phyloP scores from a whole-genome alignment of 2,888 invertebrate species.

The Amblyjoppa proteus region DNA sequence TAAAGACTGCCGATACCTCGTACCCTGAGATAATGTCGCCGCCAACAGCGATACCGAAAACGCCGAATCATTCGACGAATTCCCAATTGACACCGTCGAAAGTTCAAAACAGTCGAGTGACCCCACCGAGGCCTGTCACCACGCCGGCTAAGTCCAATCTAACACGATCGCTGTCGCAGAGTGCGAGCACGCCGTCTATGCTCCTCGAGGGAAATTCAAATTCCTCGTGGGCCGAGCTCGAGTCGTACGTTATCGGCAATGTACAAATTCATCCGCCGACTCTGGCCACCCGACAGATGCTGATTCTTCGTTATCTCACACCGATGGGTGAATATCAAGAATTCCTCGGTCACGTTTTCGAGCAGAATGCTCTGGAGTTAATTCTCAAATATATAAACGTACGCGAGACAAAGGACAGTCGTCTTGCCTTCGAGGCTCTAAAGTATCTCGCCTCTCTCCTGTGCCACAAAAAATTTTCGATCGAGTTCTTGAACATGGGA shows the following conservation, averaged over 20 bases:
- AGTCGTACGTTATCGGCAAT: slow-evolving; percentile 94
- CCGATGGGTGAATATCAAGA: slow-evolving; percentile 99
- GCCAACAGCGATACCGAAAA: slow-evolving; percentile 79
- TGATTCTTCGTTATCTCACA: slow-evolving; percentile 97
- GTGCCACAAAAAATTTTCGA: slow-evolving; percentile 99
- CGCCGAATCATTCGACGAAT: slow-evolving; percentile 68
- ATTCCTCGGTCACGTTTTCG: slow-evolving; percentile 97
- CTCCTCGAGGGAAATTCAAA: slow-evolving; percentile 86
- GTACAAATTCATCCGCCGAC: slow-evolving; percentile 96
- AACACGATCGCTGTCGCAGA: slow-evolving; percentile 65
- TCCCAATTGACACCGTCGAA: slow-evolving; percentile 73
- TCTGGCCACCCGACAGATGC: slow-evolving; percentile 94
- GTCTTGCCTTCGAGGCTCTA: slow-evolving; percentile 97
- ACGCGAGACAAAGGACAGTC: slow-evolving; percentile 94
- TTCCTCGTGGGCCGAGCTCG: slow-evolving; percentile 96
- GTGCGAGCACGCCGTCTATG: slow-evolving; percentile 64
- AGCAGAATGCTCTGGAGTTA: slow-evolving; percentile 95
- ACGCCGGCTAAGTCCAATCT: slow-evolving; percentile 67
- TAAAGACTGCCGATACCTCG: slow-evolving; percentile 74
- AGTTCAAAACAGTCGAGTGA: slow-evolving; percentile 66
- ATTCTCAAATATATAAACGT: slow-evolving; percentile 97
- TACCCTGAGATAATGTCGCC: slow-evolving; percentile 84
- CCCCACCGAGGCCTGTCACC: slow-evolving; percentile 62
- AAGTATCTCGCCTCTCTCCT: slow-evolving; percentile 97
- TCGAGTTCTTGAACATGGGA: slow-evolving; percentile 96